Conservation (phyloP, 1,140 invertebrate genomes). For the Micrasema minimum region DNA sequence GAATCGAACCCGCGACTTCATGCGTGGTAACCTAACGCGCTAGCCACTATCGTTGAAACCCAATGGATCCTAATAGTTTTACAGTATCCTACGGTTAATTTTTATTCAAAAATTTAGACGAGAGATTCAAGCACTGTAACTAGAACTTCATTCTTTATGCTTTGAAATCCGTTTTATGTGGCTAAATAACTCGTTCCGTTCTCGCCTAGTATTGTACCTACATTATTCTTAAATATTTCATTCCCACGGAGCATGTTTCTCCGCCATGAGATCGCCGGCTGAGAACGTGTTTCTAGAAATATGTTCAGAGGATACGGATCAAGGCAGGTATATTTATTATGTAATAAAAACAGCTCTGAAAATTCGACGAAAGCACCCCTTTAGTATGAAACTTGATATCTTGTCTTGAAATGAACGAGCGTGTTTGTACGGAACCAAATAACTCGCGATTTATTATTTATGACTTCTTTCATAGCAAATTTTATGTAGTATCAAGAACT, state of each 20-base stretch:
- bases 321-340: constrained; percentile 33
- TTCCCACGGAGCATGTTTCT: constrained; percentile 5
- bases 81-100: too few relatives aligned
- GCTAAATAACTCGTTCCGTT: constrained; percentile 19
- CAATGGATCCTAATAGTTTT: too few relatives aligned
- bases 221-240: constrained; percentile 21
- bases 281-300: constrained; percentile 13
- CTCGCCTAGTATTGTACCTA: constrained; percentile 12
- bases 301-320: constrained; percentile 5
- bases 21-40: too few relatives aligned
- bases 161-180: too few relatives aligned
- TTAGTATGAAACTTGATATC: constrained; percentile 31
- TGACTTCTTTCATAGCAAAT: constrained; percentile 4
- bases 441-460: neutral
- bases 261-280: constrained; percentile 8
- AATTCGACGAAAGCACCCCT: constrained; percentile 30
- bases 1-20: too few relatives aligned
- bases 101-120: too few relatives aligned
- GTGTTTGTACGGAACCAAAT: constrained; percentile 9
- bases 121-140: too few relatives aligned
- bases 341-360: constrained; percentile 21
- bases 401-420: constrained; percentile 27
- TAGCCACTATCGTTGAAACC: too few relatives aligned
- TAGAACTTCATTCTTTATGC: too few relatives aligned
- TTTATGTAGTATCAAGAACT: too few relatives aligned